phyloP scores from a whole-genome alignment of 2,888 invertebrate genomes.

The Hipparchia semele region DNA sequence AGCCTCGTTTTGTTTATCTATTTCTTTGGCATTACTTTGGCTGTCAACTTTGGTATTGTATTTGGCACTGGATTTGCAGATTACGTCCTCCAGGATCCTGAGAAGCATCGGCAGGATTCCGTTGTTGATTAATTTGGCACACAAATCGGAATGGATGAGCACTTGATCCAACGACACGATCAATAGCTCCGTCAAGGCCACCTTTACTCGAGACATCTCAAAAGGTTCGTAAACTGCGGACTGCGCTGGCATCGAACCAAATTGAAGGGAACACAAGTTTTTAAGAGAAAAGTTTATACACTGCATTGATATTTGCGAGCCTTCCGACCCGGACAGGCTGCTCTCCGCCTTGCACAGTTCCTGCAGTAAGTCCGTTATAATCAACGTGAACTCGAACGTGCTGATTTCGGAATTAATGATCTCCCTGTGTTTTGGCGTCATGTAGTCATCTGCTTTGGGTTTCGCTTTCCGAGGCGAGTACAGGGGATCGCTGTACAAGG shows the following conservation, averaged over 20 bases:
- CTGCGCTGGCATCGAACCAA: slow-evolving; percentile 72
- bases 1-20: slow-evolving; percentile 51
- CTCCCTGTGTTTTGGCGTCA: slow-evolving; percentile 76
- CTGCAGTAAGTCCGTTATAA: slow-evolving; percentile 82
- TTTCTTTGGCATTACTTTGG: slow-evolving; percentile 53
- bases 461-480: slow-evolving; percentile 66
- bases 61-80: slow-evolving; percentile 63
- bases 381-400: slow-evolving; percentile 80
- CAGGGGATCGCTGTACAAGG: slow-evolving; percentile 60
- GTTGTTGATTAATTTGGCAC: slow-evolving; percentile 82
- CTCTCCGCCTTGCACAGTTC: slow-evolving; percentile 80
- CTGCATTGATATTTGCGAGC: slow-evolving; percentile 81
- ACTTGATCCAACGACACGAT: slow-evolving; percentile 83
- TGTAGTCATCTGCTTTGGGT: slow-evolving; percentile 78
- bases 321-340: slow-evolving; percentile 77
- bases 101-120: slow-evolving; percentile 85
- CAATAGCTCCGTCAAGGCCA: slow-evolving; percentile 81
- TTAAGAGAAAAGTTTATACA: slow-evolving; percentile 84
- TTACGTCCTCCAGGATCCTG: slow-evolving; percentile 82
- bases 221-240: slow-evolving; percentile 53
- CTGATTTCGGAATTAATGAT: slow-evolving; percentile 80
- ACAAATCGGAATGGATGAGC: slow-evolving; percentile 76
- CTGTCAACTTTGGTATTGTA: slow-evolving; percentile 49
- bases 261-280: slow-evolving; percentile 84
- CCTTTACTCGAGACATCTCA: slow-evolving; percentile 77